phyloP scores from a whole-genome alignment of 2,888 invertebrate species.

The Lypha dubia region DNA sequence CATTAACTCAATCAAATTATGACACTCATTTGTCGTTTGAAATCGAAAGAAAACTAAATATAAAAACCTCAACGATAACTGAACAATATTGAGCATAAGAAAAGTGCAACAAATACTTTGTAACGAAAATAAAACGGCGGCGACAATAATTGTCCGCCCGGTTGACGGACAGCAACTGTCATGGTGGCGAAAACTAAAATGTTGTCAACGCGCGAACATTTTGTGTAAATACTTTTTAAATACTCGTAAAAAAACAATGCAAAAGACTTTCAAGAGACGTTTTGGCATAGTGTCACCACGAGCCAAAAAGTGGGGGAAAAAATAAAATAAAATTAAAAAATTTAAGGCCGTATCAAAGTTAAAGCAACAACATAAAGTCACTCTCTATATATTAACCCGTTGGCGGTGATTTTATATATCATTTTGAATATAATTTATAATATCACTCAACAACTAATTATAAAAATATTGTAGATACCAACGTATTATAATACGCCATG shows the following conservation, averaged over 20 bases:
- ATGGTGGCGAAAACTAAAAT: conserved; percentile 67
- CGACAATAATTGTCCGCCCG: conserved; percentile 73
- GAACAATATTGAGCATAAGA: conserved; percentile 7
- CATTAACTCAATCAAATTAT: conserved; percentile 63
- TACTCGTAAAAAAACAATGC: conserved; percentile 27
- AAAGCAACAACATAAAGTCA: conserved; percentile 4
- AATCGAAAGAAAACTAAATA: conserved; percentile 33
- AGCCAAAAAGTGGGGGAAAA: conserved; percentile 40
- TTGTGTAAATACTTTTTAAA: conserved; percentile 57
- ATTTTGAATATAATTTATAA: too few species aligned
- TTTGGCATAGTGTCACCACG: conserved; percentile 63
- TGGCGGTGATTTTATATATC: background rate
- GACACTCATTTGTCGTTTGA: conserved; percentile 40
- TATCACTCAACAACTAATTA: too few species aligned
- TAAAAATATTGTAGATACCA: too few species aligned
- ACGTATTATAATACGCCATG: too few species aligned
- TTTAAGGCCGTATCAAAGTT: conserved; percentile 50
- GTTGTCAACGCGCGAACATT: conserved; percentile 68
- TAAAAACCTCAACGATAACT: conserved; percentile 18
- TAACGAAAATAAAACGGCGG: conserved; percentile 50
- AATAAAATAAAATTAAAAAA: conserved; percentile 13
- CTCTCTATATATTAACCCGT: conserved; percentile 48
- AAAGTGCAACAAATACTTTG: conserved; percentile 44
- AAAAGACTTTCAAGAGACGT: conserved; percentile 57
- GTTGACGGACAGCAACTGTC: conserved; percentile 72